These are phyloP conservation scores for Bellardia pandia DNA, from an alignment of 2,888 invertebrate genomes.

Conservation along the genomic window DNA sequence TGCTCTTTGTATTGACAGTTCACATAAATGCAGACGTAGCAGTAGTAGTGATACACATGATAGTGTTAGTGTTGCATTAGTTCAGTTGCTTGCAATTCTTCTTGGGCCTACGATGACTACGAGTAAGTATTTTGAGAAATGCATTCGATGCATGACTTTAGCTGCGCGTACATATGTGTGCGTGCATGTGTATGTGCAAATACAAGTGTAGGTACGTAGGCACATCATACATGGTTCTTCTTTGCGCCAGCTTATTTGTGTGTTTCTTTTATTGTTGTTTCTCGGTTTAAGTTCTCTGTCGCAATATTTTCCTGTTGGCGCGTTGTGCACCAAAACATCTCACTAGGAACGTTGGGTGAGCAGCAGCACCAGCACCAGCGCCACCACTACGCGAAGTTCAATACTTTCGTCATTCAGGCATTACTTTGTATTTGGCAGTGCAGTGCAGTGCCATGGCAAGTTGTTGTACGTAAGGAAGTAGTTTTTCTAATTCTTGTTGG, in stretches of 20 bases:
- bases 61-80: conserved; percentile 23
- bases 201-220: too few species aligned
- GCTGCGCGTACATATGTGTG: conserved; percentile 17
- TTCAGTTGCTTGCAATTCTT: conserved; percentile 48
- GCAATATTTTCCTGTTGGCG: conserved; percentile 46
- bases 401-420: conserved; percentile 55
- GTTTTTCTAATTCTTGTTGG: conserved; percentile 69
- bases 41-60: background rate
- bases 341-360: conserved; percentile 48
- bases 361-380: background rate
- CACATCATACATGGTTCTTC: background rate
- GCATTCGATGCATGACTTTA: conserved; percentile 56
- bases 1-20: conserved; percentile 53
- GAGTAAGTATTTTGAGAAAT: conserved; percentile 66
- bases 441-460: conserved; percentile 14
- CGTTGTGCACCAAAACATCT: conserved; percentile 39
- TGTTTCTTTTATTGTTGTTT: conserved; percentile 21
- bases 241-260: conserved; percentile 50
- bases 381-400: conserved; percentile 58
- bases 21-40: conserved; percentile 7
- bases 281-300: conserved; percentile 39
- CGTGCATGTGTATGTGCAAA: background rate
- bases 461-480: conserved; percentile 64
- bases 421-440: conserved; percentile 57
- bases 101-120: conserved; percentile 42